Base-by-base conservation (phyloP, 2,113 vertebrate genomes). In the Anas platyrhynchos region DNA sequence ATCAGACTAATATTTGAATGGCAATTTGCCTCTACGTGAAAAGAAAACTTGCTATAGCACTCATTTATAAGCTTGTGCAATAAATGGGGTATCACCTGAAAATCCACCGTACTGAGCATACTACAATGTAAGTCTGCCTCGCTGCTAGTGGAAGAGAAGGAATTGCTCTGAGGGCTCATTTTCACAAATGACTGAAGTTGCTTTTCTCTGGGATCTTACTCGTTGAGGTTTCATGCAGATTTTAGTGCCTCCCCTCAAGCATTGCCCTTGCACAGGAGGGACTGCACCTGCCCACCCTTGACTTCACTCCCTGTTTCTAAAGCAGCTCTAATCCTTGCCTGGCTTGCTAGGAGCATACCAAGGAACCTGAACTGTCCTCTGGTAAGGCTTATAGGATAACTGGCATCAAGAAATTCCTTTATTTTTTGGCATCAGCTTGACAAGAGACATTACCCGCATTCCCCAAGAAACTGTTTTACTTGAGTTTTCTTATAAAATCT, bases 51-150 rank as follows among this genome's bases (percentile, higher is more conserved):
- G 7, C 20, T 21, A 27, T 32, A 31, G 54, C 61, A 55, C 59
- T 92, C 43, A 3, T 6, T 74, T 83, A 73, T 58, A 77, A 74
- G 63, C 63, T 55, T 80, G 34, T 55, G 32, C 48, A 66, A 77
- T 66, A 85, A 73, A 69, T 43, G 26, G 55, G 80, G 73, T 46
- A 54, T 77, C 23, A 43, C 59, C 68, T 92, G 72, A 73, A 86
- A 92, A 83, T 66, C 50, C 5, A 1, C 20, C 69, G 2, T 23
- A 8, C 14, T 38, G 41, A 77, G n/a, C 17, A 18, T 62, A 50
- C 23, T 26, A 11, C 32, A 54, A 26, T 73, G 41, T 31, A 69
- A 50, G 21, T 76, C 43, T 83, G 44, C 44, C 16, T 73, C 32
- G 25, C 3, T 89, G 61, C 25, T 67, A 69, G 27, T 50, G 32